A percentile compares a stretch with the other conserved stretches of the same genome.
phyloP scores from a whole-genome alignment of 2,113 vertebrate genomes.

The Oplegnathus fasciatus region DNA sequence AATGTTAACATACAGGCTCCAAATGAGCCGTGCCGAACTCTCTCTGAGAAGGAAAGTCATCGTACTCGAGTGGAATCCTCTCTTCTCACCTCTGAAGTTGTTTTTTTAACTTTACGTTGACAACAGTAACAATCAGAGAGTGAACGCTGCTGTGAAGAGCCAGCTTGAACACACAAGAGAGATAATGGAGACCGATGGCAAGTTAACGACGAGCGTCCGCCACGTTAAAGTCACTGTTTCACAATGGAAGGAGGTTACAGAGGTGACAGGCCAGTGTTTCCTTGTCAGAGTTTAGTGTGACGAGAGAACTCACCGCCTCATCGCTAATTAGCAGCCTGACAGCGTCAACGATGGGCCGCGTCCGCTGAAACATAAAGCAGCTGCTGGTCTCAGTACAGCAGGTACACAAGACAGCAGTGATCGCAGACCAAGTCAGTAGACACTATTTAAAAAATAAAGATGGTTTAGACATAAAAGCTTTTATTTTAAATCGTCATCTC shows the following conservation, averaged over 20 bases:
- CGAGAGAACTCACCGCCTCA: not conserved
- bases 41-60: not conserved
- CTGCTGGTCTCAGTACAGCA: not conserved
- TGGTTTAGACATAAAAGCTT: too few species aligned
- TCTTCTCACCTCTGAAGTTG: not conserved
- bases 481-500: too few species aligned
- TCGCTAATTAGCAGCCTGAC: conserved; percentile 34
- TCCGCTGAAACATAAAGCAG: too few species aligned
- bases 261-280: conserved; percentile 28
- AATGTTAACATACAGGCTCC: not conserved
- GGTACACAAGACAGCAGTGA: too few species aligned
- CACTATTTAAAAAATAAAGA: too few species aligned
- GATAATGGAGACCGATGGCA: conserved; percentile 33
- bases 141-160: conserved; percentile 10
- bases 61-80: not conserved
- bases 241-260: conserved; percentile 33
- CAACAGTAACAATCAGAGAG: not conserved
- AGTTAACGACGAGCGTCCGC: conserved; percentile 41
- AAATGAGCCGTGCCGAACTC: not conserved
- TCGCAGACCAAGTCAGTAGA: not conserved
- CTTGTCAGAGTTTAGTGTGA: conserved; percentile 19
- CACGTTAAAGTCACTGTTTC: conserved; percentile 15
- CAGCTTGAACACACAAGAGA: not conserved
- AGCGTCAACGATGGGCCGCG: not conserved
- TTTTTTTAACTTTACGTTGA: not conserved